Percentiles rank a stretch among this genome's conserved stretches.
phyloP scores from a whole-genome alignment of 2,888 invertebrate genomes.

The Scelioninae gen. 2 region DNA sequence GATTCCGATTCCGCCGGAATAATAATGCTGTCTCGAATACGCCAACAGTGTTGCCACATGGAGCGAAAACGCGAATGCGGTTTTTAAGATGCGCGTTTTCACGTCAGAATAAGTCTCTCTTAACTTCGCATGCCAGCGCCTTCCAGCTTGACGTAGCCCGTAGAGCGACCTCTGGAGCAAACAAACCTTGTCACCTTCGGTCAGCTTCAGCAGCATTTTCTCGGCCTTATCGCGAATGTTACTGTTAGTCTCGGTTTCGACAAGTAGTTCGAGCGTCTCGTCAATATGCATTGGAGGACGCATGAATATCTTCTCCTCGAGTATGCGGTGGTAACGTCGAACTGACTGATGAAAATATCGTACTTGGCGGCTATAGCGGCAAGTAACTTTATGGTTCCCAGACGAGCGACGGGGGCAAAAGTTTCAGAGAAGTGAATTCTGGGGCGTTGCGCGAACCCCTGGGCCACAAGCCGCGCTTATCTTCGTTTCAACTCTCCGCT shows the following conservation, averaged over 20 bases:
- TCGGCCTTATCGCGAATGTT: neutral
- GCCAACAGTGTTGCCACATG: too few relatives aligned
- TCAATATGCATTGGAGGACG: too few relatives aligned
- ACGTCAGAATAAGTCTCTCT: too few relatives aligned
- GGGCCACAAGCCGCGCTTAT: neutral
- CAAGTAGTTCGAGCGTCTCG: too few relatives aligned
- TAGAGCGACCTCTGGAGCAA: neutral
- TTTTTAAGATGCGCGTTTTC: too few relatives aligned
- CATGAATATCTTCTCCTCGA: too few relatives aligned
- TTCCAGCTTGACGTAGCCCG: constrained; percentile 4
- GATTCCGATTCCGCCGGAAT: too few relatives aligned
- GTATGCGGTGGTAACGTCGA: neutral
- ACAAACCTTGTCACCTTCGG: neutral
- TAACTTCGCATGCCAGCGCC: neutral
- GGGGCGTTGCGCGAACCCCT: neutral
- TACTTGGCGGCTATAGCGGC: neutral
- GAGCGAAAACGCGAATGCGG: too few relatives aligned
- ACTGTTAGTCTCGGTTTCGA: neutral
- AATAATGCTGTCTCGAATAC: too few relatives aligned
- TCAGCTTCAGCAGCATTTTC: neutral
- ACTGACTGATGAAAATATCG: neutral
- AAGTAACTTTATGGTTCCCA: neutral
- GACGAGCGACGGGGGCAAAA: neutral
- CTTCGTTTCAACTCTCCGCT: neutral
- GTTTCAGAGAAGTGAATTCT: neutral